Base-by-base conservation (phyloP, 2,797 vertebrate species). In the Columba guinea region DNA sequence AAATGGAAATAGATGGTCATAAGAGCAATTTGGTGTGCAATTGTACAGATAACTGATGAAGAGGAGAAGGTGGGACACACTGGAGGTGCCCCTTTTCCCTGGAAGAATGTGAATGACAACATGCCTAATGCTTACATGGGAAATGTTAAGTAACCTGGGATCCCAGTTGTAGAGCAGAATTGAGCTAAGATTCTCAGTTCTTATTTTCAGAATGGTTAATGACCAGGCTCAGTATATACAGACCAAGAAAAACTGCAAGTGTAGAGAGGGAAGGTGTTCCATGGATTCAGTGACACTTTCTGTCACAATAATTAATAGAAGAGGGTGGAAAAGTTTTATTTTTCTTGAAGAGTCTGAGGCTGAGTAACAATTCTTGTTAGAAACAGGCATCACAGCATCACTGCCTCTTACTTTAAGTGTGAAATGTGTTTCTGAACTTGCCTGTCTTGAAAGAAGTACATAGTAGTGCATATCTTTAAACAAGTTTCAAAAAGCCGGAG, bases 11-110 rank as follows among this genome's bases (percentile, higher is more conserved):
- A 51, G 30, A 14, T 39, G 7, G 11, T 80, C 9, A 3, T 7
- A 74, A 74, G 15, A 91, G 15, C 11, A 67, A 44, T 67, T 90
- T 10, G 3, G 5, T 46, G 12, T 28, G 24, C 51, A 48, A 7
- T 18, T 0, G 0, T 27, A 56, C 3, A 68, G 35, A 11, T 21
- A 81, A 78, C 5, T 46, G 6, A 64, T 7, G 23, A 13, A 39
- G 14, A 58, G 6, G 32, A 51, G 51, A 80, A 73, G 4, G 17
- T 10, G 9, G 16, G 30, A 55, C 34, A 62, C 1, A 4, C 6
- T 28, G 53, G 34, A 65, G 9, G 3, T 84, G 46, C 2, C 26
- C 14, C 44, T 52, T 79, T 83, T 3, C 21, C 6, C 7, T 34
- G n/a, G 2, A 60, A 17, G 3, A 70, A 2, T 35, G 11, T 17